Conservation (phyloP, 2,888 invertebrate species). For the Heliconius hortense region DNA sequence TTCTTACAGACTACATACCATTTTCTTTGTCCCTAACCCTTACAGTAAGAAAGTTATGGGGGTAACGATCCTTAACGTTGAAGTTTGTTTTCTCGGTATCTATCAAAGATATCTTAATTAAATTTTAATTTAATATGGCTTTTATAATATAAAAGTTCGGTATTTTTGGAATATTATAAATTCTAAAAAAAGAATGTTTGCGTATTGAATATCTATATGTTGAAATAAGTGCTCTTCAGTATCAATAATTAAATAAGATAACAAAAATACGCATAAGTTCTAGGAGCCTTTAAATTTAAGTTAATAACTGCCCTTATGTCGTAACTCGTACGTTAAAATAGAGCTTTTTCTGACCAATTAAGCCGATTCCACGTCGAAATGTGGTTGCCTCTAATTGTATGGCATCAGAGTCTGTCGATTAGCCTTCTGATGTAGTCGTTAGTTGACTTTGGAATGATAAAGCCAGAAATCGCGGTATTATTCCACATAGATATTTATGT, state of each 20-base stretch:
- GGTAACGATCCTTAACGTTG: too few relatives aligned
- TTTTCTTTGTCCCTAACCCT: too few relatives aligned
- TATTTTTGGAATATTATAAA: too few relatives aligned
- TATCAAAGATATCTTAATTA: too few relatives aligned
- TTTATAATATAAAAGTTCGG: too few relatives aligned
- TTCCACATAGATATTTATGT: neutral
- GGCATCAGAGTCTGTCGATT: slow-evolving; percentile 5
- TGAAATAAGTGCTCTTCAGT: neutral
- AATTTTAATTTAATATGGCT: too few relatives aligned
- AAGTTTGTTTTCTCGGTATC: too few relatives aligned
- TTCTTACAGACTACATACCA: too few relatives aligned
- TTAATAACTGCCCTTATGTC: neutral
- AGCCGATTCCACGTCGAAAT: neutral
- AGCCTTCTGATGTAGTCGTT: slow-evolving; percentile 17
- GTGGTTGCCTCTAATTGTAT: slow-evolving; percentile 10
- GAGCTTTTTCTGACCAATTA: slow-evolving; percentile 15
- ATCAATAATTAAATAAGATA: neutral
- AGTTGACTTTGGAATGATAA: slow-evolving; percentile 2
- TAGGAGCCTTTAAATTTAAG: neutral
- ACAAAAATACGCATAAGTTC: neutral
- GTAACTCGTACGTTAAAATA: neutral
- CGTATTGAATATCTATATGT: too few relatives aligned
- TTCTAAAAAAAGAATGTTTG: too few relatives aligned
- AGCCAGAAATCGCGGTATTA: neutral
- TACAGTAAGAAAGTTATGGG: too few relatives aligned